Evolutionary conservation across 1,140 invertebrate species (phyloP).

Genomic region (Homarus americanus): DNA sequence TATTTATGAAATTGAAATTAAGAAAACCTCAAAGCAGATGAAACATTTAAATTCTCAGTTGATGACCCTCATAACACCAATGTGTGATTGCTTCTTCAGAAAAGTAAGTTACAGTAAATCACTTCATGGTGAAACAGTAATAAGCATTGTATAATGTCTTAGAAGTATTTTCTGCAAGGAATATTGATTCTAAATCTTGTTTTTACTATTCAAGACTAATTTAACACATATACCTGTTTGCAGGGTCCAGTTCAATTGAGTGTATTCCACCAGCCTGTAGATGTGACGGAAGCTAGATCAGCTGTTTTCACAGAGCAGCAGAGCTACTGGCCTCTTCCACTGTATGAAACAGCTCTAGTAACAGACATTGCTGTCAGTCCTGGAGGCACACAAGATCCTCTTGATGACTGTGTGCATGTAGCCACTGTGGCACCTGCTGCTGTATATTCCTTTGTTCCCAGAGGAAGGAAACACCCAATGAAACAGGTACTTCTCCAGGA

Average conservation of each 20-base stretch:
- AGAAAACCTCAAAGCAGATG: no score
- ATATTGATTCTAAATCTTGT: no score
- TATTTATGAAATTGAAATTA: not conserved
- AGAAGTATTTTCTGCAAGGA: no score
- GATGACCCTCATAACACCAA: no score
- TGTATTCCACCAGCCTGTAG: constrained; percentile 77
- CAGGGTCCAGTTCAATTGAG: constrained; percentile 75
- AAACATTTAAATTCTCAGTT: no score
- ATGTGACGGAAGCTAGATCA: constrained; percentile 80
- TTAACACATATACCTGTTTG: no score
- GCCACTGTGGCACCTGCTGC: constrained; percentile 66
- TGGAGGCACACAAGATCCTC: constrained; percentile 75
- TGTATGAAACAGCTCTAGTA: constrained; percentile 80
- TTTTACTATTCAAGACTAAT: no score
- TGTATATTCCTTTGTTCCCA: constrained; percentile 71
- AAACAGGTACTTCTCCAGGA: constrained; percentile 56
- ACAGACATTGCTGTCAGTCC: constrained; percentile 80
- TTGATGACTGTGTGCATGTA: constrained; percentile 68
- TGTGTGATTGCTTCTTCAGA: no score
- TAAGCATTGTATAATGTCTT: no score
- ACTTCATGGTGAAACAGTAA: no score
- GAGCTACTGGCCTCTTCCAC: constrained; percentile 81
- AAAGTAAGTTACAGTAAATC: no score
- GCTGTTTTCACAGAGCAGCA: constrained; percentile 82
- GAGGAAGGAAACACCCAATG: constrained; percentile 1